Evolutionary conservation across 2,888 invertebrate genomes (phyloP).

Genomic region (Plebejus melissa): DNA sequence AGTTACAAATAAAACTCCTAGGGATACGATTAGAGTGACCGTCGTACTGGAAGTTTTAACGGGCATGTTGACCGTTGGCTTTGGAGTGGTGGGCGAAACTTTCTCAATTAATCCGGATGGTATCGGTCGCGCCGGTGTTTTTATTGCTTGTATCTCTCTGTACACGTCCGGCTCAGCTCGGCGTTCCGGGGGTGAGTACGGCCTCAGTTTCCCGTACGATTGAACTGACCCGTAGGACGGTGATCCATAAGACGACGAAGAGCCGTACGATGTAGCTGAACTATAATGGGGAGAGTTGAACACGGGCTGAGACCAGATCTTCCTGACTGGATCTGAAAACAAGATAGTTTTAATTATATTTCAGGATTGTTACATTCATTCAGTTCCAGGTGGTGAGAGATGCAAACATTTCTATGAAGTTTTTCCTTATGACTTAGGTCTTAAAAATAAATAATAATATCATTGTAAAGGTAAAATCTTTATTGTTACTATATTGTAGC

Average conservation of each 20-base stretch:
- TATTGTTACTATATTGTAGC: too few relatives aligned
- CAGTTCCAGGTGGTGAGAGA: too few relatives aligned
- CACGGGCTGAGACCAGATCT: conserved; percentile 47
- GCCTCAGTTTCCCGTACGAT: conserved; percentile 55
- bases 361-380: background rate
- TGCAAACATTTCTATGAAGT: too few relatives aligned
- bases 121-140: conserved; percentile 55
- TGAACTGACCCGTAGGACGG: conserved; percentile 45
- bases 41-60: conserved; percentile 80
- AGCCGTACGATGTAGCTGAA: conserved; percentile 34
- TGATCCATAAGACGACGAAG: conserved; percentile 32
- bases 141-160: conserved; percentile 63
- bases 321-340: conserved; percentile 53
- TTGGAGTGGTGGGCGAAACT: conserved; percentile 49
- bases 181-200: conserved; percentile 49
- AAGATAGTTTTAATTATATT: background rate
- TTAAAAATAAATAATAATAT: too few relatives aligned
- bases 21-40: conserved; percentile 80
- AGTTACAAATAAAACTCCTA: conserved; percentile 85
- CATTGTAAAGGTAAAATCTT: too few relatives aligned
- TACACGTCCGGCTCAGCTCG: conserved; percentile 55
- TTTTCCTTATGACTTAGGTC: too few relatives aligned
- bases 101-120: conserved; percentile 59
- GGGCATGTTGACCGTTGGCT: conserved; percentile 51
- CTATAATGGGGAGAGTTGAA: conserved; percentile 47